These are phyloP conservation scores for Oithona nana DNA, from an alignment of 2,888 invertebrate species.

Conservation along the genomic window DNA sequence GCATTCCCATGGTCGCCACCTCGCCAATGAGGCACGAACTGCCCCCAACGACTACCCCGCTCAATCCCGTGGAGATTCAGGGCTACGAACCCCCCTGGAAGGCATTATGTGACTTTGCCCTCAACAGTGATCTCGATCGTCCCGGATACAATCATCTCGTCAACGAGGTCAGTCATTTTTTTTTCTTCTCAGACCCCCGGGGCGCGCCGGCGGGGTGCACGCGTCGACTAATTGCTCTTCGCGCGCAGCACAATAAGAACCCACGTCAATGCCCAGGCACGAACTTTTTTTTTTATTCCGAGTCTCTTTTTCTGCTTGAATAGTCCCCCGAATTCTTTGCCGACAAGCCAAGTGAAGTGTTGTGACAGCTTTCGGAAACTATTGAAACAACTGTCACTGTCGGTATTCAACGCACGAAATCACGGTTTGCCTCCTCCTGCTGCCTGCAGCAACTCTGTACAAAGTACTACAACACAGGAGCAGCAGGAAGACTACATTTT, in stretches of 20 bases:
- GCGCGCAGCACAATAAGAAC: not conserved
- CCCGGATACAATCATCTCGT: not conserved
- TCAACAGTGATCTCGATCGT: slow-evolving; percentile 52
- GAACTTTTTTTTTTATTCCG: not conserved
- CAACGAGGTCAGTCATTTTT: not conserved
- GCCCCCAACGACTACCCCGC: slow-evolving; percentile 37
- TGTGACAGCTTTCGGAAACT: not conserved
- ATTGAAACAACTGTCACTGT: not conserved
- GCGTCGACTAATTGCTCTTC: not conserved
- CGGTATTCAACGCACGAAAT: not conserved
- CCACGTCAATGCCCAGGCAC: not conserved
- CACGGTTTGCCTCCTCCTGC: no score
- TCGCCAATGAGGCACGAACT: slow-evolving; percentile 39
- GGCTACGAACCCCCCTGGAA: slow-evolving; percentile 97
- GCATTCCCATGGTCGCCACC: slow-evolving; percentile 91
- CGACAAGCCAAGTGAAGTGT: not conserved
- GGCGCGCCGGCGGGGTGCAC: not conserved
- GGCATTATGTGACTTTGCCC: slow-evolving; percentile 81
- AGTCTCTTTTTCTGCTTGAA: not conserved
- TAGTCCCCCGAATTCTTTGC: not conserved
- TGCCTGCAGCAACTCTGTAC: not conserved
- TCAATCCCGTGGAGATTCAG: slow-evolving; percentile 69
- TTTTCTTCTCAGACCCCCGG: no score
- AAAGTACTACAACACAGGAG: no score
- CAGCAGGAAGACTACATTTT: no score